Evolutionary conservation across 2,797 vertebrate genomes (phyloP).

Genomic region (Simalia tracyae): DNA sequence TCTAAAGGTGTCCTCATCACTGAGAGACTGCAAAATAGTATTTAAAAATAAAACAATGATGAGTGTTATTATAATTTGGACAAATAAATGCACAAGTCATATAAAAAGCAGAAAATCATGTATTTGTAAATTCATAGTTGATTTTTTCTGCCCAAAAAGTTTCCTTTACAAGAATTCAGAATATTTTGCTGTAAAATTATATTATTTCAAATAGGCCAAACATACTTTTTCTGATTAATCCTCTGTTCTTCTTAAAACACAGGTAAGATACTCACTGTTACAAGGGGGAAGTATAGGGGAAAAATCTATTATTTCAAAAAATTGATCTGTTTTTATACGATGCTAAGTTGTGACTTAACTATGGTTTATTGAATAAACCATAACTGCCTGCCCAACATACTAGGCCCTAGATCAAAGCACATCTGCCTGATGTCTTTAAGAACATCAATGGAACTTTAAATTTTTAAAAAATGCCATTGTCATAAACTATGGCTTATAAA

Average conservation of each 20-base stretch:
- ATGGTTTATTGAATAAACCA: background rate
- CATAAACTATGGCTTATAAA: background rate
- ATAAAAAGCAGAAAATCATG: background rate
- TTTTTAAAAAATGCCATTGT: background rate
- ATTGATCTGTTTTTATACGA: background rate
- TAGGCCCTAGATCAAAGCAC: background rate
- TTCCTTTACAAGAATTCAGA: background rate
- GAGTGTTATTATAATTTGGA: background rate
- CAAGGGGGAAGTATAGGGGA: background rate
- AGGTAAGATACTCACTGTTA: background rate
- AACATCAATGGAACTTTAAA: background rate
- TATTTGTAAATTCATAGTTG: background rate
- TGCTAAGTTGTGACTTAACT: background rate
- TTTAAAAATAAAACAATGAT: slow-evolving; percentile 34
- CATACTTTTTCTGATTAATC: background rate
- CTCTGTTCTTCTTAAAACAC: background rate
- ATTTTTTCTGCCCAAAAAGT: background rate
- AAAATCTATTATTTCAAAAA: background rate
- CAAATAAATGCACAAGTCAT: background rate
- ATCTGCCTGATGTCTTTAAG: background rate
- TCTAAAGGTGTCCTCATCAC: slow-evolving; percentile 92
- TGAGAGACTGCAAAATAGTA: slow-evolving; percentile 81
- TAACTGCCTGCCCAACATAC: background rate
- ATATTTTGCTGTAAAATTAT: too few relatives aligned
- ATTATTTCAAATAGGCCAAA: background rate